Evolutionary conservation across 2,797 vertebrate species (phyloP).

Genomic region (Cuculus canorus): DNA sequence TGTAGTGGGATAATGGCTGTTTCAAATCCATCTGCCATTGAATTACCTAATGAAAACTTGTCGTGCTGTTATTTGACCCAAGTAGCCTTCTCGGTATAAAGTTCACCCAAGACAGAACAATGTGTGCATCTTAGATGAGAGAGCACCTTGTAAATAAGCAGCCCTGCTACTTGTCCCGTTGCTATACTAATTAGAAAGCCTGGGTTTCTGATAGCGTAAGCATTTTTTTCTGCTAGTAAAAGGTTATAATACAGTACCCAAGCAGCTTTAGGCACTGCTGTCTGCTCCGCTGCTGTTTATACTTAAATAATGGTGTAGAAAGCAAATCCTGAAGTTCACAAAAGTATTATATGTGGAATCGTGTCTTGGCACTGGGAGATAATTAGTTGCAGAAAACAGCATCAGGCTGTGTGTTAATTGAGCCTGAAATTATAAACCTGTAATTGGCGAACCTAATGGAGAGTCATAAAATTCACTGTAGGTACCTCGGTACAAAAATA

Average conservation of each 20-base stretch:
- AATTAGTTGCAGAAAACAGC: slow-evolving; percentile 41
- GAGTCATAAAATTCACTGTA: background rate
- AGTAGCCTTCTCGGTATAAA: background rate
- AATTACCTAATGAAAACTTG: background rate
- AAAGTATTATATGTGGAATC: background rate
- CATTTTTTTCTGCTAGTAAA: background rate
- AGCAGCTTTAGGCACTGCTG: background rate
- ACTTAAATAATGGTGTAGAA: slow-evolving; percentile 17
- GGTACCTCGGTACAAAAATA: background rate
- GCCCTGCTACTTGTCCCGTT: background rate
- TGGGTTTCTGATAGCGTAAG: slow-evolving; percentile 6
- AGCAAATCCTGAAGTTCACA: slow-evolving; percentile 25
- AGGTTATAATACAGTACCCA: slow-evolving; percentile 7
- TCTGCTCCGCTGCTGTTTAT: background rate
- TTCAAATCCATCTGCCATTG: background rate
- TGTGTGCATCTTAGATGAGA: background rate
- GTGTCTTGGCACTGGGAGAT: background rate
- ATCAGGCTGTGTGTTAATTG: slow-evolving; percentile 42
- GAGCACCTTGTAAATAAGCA: background rate
- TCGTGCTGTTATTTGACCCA: background rate
- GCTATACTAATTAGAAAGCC: slow-evolving; percentile 7
- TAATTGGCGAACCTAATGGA: background rate
- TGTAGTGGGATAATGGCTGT: background rate
- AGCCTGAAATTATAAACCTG: slow-evolving; percentile 39
- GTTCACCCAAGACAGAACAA: background rate